Evolutionary conservation across 2,797 vertebrate genomes (phyloP).

Genomic region (Manis javanica): DNA sequence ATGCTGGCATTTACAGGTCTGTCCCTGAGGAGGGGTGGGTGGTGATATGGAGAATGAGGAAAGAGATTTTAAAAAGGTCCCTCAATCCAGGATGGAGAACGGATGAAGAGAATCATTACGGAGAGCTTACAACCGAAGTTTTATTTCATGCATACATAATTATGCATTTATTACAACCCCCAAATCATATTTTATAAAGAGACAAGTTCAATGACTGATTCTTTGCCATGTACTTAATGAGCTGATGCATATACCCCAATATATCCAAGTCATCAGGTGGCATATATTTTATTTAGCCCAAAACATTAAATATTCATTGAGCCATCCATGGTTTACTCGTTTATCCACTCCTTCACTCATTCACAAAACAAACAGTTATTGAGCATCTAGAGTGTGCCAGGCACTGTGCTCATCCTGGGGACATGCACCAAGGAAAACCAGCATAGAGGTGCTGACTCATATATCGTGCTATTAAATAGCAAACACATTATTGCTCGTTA

Average conservation of each 20-base stretch:
- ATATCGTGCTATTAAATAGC: not conserved
- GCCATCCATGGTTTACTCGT: not conserved
- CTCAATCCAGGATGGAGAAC: not conserved
- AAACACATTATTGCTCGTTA: not conserved
- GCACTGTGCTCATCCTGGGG: not conserved
- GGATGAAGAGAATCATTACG: not conserved
- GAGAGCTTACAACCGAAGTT: not conserved
- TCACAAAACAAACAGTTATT: conserved; percentile 46
- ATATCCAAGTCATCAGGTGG: conserved; percentile 77
- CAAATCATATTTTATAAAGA: conserved; percentile 50
- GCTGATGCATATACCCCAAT: conserved; percentile 17
- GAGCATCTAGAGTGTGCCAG: not conserved
- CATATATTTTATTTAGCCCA: conserved; percentile 78
- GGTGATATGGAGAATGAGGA: not conserved
- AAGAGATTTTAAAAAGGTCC: not conserved
- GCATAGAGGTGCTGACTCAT: not conserved
- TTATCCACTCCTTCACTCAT: conserved; percentile 55
- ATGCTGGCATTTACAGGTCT: not conserved
- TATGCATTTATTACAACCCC: not conserved
- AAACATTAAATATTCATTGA: conserved; percentile 72
- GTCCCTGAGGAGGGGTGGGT: not conserved
- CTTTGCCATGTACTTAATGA: conserved; percentile 61
- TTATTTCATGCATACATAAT: not conserved
- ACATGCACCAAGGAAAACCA: not conserved
- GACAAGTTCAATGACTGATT: conserved; percentile 44